Conservation (phyloP, 2,888 invertebrate species). For the Pollenia angustigena region DNA sequence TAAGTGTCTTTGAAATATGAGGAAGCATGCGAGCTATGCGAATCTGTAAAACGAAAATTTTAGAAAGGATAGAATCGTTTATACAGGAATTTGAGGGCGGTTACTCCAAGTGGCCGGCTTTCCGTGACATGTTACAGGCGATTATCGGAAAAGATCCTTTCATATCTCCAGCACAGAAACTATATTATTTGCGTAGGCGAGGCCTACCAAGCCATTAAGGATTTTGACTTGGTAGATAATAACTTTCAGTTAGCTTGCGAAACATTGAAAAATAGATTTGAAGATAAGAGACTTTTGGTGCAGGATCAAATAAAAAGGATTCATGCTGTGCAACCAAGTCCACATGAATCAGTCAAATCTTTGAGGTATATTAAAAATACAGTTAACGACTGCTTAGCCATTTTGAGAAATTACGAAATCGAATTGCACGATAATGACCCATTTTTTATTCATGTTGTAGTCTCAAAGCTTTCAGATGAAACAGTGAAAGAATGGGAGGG, state of each 20-base stretch:
- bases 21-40: no score
- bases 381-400: neutral
- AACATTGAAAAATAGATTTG: slow-evolving; percentile 16
- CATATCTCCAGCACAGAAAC: slow-evolving; percentile 12
- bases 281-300: slow-evolving; percentile 21
- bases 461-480: slow-evolving; percentile 26
- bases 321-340: neutral
- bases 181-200: slow-evolving; percentile 43
- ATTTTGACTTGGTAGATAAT: slow-evolving; percentile 21
- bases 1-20: no score
- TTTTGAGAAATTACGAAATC: neutral
- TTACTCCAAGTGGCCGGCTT: no score
- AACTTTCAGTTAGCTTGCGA: slow-evolving; percentile 41
- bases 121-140: no score
- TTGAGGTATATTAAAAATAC: neutral
- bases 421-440: neutral
- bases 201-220: slow-evolving; percentile 32
- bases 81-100: no score
- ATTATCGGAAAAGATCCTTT: no score
- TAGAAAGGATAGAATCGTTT: no score
- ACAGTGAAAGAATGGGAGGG: slow-evolving; percentile 26
- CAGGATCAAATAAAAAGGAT: neutral
- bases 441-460: slow-evolving; percentile 3
- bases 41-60: no score
- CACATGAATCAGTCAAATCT: neutral